Base-by-base conservation (phyloP, 2,797 vertebrate species). In the Acestrorhynchus altus region DNA sequence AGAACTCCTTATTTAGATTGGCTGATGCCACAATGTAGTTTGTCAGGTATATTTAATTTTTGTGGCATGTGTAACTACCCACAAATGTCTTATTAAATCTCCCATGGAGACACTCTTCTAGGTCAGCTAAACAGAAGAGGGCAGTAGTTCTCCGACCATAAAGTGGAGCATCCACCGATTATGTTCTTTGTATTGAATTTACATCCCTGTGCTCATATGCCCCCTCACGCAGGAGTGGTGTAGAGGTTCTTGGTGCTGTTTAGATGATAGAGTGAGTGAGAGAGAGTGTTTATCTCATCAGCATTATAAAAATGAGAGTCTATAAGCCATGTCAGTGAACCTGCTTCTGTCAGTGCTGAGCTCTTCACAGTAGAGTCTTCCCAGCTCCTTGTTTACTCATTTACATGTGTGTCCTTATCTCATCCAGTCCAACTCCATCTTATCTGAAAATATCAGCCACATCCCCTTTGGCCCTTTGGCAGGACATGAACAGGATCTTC, bases 321-420 rank as follows among this genome's bases (percentile, higher is more conserved):
- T 31, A 28, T 51, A 35, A 47, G 65, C 15, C 15, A 47, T 2
- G 4, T 47, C 18, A 15, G 42, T 66, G 64, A 24, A 22, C 51
- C 40, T 40, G 10, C 42, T 13, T 74, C 84, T 76, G 66, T 82
- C 20, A 16, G 31, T 40, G 84, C 87, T 64, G 61, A 22, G 26
- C 85, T 88, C 86, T n/a, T n/a, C n/a, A n/a, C 88, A 35, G 31
- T 35, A 35, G 31, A 35, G 31, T 35, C 31, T 90, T 88, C 90
- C 89, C 20, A 49, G 46, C 83, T 83, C 80, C 76, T n/a, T 90
- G 89, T 91, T 92, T 91, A 91, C 86, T 92, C 91, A 92, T 90
- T 90, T 90, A 90, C 86, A 77, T 76, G 61, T 74, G 64, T 72
- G 40, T 51, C 35, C 74, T 47, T 89, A 90, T 90, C 88, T 90